These are phyloP conservation scores for Microctonus aethiopoides DNA, from an alignment of 2,888 invertebrate species.

Conservation along the genomic window DNA sequence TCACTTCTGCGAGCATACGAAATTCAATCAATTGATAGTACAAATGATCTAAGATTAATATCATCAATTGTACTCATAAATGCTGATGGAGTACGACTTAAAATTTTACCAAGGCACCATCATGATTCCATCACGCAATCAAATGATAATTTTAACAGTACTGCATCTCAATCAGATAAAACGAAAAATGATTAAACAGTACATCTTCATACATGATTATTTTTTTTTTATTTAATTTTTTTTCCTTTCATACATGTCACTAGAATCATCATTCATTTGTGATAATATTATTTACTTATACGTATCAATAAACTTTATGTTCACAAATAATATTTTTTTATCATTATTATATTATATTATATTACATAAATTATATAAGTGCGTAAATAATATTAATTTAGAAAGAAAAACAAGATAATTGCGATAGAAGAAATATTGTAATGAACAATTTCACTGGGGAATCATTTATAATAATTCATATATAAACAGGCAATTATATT, in stretches of 20 bases:
- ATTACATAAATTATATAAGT: neutral
- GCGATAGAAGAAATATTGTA: neutral
- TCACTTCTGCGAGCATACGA: constrained; percentile 64
- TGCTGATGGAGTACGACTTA: constrained; percentile 53
- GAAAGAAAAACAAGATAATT: neutral
- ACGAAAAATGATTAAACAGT: neutral
- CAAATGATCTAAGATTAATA: constrained; percentile 65
- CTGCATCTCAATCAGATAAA: neutral
- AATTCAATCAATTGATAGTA: constrained; percentile 62
- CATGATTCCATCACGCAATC: neutral
- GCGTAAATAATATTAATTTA: neutral
- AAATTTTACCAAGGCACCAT: constrained; percentile 48
- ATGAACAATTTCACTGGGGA: neutral
- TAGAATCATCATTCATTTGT: neutral
- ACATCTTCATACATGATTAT: neutral
- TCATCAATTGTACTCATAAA: constrained; percentile 67
- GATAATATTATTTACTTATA: neutral
- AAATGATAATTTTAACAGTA: neutral
- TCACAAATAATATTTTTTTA: no score
- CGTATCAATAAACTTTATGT: no score
- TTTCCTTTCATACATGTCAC: neutral
- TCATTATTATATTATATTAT: neutral
- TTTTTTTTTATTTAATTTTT: no score
- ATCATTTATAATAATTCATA: neutral
- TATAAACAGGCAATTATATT: neutral